Conservation (phyloP, 2,888 invertebrate genomes). For the Tenthredo mesomela region DNA sequence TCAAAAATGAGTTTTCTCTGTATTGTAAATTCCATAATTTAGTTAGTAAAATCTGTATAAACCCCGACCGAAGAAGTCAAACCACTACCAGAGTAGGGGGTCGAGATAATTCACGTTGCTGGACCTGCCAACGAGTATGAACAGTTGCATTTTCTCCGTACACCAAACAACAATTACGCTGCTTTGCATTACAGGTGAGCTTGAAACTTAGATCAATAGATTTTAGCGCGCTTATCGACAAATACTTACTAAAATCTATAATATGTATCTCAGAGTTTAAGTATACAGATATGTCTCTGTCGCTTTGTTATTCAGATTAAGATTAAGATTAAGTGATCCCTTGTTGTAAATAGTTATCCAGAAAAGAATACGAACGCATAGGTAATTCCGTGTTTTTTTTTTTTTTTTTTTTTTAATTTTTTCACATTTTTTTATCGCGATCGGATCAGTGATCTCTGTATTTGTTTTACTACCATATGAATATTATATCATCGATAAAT, state of each 20-base stretch:
- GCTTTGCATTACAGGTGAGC: slow-evolving; percentile 37
- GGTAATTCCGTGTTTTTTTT: no score
- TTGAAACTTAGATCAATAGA: not conserved
- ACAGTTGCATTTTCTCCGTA: slow-evolving; percentile 41
- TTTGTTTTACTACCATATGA: not conserved
- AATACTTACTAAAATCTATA: no score
- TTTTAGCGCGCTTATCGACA: not conserved
- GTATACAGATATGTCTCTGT: not conserved
- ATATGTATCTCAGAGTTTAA: not conserved
- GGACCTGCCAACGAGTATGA: slow-evolving; percentile 5
- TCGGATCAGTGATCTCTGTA: not conserved
- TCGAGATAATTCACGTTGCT: slow-evolving; percentile 34
- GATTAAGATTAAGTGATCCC: not conserved
- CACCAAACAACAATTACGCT: slow-evolving; percentile 47
- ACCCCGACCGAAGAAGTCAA: not conserved
- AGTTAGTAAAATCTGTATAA: not conserved
- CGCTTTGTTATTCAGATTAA: not conserved
- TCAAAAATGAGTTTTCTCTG: not conserved
- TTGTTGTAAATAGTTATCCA: not conserved
- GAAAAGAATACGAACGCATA: not conserved
- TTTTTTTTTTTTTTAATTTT: not conserved
- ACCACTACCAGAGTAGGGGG: slow-evolving; percentile 39
- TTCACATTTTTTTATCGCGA: not conserved
- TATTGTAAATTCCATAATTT: not conserved
- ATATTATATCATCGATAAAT: not conserved